These are phyloP conservation scores for Syrrhaptes paradoxus DNA, from an alignment of 2,113 vertebrate genomes.

Conservation along the genomic window DNA sequence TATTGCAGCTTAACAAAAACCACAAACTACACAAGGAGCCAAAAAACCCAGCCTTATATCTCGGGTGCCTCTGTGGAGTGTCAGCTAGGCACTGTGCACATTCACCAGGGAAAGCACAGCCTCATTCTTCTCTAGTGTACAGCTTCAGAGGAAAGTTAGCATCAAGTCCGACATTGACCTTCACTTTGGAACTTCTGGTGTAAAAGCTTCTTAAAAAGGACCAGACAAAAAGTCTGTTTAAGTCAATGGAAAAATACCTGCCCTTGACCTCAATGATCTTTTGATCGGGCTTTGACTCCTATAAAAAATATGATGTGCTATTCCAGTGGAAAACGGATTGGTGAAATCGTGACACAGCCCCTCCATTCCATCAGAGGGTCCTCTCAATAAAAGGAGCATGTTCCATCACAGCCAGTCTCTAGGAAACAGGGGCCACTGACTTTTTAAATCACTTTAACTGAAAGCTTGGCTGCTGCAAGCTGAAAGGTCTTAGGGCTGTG, in stretches of 20 bases:
- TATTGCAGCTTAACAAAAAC: background rate
- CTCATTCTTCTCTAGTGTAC: background rate
- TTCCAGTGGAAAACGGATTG: background rate
- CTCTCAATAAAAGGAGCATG: background rate
- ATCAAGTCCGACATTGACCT: background rate
- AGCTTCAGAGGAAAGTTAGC: background rate
- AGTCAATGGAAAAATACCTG: background rate
- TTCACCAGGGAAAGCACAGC: background rate
- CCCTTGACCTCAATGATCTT: background rate
- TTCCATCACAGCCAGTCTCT: background rate
- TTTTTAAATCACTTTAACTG: background rate
- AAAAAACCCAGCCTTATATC: background rate
- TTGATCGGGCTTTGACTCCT: background rate
- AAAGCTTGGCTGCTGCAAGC: background rate
- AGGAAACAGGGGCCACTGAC: background rate
- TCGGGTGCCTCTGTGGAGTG: background rate
- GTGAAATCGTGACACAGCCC: background rate
- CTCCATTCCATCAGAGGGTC: fast-evolving
- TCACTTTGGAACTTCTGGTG: background rate
- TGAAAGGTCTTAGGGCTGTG: background rate
- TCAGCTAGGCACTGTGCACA: background rate
- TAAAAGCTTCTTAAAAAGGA: background rate
- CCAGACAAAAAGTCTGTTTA: background rate
- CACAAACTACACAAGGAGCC: background rate
- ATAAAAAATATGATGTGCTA: background rate